A percentile compares a stretch with the other conserved stretches of the same genome.
Conservation (phyloP, 1,140 invertebrate genomes). For the Lysiphlebus fabarum region DNA sequence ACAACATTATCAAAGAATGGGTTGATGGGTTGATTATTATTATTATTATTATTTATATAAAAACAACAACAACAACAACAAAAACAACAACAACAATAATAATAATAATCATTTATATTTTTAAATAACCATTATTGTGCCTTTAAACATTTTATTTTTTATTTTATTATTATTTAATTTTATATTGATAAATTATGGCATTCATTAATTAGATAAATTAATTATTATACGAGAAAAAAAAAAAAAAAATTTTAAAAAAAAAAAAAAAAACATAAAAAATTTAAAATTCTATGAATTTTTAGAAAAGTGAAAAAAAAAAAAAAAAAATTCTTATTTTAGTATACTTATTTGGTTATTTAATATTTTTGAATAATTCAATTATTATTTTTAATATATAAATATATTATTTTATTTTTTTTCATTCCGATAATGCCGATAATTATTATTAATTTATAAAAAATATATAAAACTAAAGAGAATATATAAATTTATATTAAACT, state of each 20-base stretch:
- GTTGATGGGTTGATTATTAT: slow-evolving; percentile 19
- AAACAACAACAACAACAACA: no score
- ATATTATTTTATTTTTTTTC: slow-evolving; percentile 2
- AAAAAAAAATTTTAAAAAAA: not conserved
- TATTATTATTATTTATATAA: slow-evolving; percentile 1
- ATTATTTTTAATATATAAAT: no score
- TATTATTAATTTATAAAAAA: slow-evolving; percentile 5
- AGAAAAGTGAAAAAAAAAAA: no score
- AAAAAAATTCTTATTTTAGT: no score
- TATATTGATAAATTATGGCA: not conserved
- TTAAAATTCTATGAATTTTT: no score
- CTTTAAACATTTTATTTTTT: slow-evolving; percentile 8
- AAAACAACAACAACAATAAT: no score
- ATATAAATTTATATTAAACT: slow-evolving; percentile 7
- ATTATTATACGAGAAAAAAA: not conserved
- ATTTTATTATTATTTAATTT: not conserved
- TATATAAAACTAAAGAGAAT: slow-evolving; percentile 5
- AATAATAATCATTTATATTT: no score
- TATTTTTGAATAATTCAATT: no score
- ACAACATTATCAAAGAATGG: slow-evolving; percentile 27
- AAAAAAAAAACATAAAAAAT: no score
- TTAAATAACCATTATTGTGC: slow-evolving; percentile 18
- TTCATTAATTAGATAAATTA: not conserved
- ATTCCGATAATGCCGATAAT: slow-evolving; percentile 7
- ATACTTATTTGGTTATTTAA: no score